A percentile compares a stretch with the other conserved stretches of the same genome.
These are phyloP conservation scores for Drosophila sucinea DNA, from an alignment of 1,140 invertebrate genomes.

Conservation along the genomic window DNA sequence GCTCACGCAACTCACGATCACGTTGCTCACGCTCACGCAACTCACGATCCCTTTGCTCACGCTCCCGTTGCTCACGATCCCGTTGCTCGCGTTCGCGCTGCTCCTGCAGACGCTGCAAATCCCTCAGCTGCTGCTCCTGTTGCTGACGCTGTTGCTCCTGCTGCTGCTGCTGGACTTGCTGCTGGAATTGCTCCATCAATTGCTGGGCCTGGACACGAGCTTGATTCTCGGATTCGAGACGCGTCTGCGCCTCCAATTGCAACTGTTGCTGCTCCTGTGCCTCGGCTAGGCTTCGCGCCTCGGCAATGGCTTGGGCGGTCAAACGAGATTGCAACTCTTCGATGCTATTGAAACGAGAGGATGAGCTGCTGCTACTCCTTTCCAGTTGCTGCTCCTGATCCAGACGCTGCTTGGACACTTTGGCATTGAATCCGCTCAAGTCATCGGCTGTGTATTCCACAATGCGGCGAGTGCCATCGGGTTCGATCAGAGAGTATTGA, in stretches of 20 bases:
- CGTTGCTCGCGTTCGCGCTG: conserved; percentile 50
- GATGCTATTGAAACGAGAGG: conserved; percentile 70
- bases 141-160: conserved; percentile 67
- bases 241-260: conserved; percentile 63
- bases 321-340: conserved; percentile 72
- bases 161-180: conserved; percentile 75
- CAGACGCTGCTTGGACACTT: conserved; percentile 85
- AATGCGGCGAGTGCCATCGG: conserved; percentile 85
- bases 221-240: conserved; percentile 65
- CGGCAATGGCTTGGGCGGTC: conserved; percentile 72
- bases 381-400: conserved; percentile 50
- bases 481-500: conserved; percentile 85
- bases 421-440: conserved; percentile 85
- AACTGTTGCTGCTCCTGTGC: conserved; percentile 61
- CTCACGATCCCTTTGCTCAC: conserved; percentile 39
- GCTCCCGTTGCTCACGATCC: conserved; percentile 42
- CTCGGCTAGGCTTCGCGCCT: conserved; percentile 68
- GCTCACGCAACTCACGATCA: conserved; percentile 31
- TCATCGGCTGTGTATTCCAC: conserved; percentile 85
- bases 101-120: conserved; percentile 54
- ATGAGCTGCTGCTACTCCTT: conserved; percentile 24
- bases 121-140: conserved; percentile 70
- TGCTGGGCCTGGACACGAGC: conserved; percentile 75
- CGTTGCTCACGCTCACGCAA: conserved; percentile 40
- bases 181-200: conserved; percentile 80